Base-by-base conservation (phyloP, 2,113 vertebrate genomes). In the Oryzias javanicus region DNA sequence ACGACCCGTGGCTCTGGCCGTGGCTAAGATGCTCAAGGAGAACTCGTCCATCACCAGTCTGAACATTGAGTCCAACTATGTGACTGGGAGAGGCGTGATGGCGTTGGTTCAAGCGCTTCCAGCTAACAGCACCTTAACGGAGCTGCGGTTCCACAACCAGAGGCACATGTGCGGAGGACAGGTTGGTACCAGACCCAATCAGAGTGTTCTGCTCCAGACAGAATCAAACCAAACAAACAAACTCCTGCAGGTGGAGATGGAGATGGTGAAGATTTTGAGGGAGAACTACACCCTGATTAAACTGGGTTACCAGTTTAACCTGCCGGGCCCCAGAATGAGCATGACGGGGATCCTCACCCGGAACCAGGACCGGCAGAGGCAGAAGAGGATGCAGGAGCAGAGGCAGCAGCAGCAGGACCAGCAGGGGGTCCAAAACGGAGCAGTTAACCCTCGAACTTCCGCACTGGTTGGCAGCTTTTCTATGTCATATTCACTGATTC, bases 61-160 rank as follows among this genome's bases (percentile, higher is more conserved):
- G 55, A 99, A 99, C 69, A 91, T 98, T 22, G 97, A 99, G 83
- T 98, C 97, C 58, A 98, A 99, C 89, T 99, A 93, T 66, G 89
- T 99, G 79, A 98, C 92, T 2, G 96, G 95, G 6, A 98, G 94
- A 78, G 97, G 97, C 0, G 91, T 99, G 61, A 83, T 98, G 88
- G 95, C 96, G 7, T 80, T 99, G 78, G 94, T 95, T 82, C 86
- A 94, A 60, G 95, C 95, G 2, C 86, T 98, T 63, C 92, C 94
- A 52, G 76, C 72, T 60, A 98, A 97, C 89, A 84, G 83, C 6
- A 91, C 93, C 35, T 91, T 99, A 64, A 96, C 93, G 0, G 97
- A 99, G 67, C 91, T 99, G 18, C 92, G 97, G 5, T 99, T 99
- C 82, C 97, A 99, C 87, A 99, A 99, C 72, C 97, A 99, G 86